Conservation (phyloP, 2,113 vertebrate genomes). For the Bubalus kerabau region DNA sequence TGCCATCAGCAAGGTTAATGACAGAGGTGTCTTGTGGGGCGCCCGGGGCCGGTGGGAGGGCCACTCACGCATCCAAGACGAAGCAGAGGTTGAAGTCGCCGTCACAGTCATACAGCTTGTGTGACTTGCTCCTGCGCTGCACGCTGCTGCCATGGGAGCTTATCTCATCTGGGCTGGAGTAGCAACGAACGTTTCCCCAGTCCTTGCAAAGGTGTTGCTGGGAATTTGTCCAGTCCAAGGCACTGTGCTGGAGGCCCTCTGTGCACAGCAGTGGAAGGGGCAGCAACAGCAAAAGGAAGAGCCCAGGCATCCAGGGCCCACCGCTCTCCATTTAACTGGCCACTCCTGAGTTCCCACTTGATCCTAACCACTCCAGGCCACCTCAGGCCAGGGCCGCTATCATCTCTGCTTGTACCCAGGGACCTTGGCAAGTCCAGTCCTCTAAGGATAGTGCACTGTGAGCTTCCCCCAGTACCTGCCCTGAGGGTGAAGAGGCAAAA, state of each 20-base stretch:
- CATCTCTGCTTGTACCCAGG: neutral
- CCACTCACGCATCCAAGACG: slow-evolving; percentile 93
- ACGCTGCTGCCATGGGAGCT: neutral
- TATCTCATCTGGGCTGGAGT: neutral
- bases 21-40: neutral
- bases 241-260: neutral
- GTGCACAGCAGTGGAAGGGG: neutral
- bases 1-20: neutral
- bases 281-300: neutral
- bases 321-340: slow-evolving; percentile 14
- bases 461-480: neutral
- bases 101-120: slow-evolving; percentile 83
- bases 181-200: neutral
- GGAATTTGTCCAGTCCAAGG: neutral
- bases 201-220: neutral
- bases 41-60: neutral
- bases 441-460: neutral
- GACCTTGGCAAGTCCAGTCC: neutral
- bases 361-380: neutral
- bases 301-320: neutral
- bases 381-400: neutral
- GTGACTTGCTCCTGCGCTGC: neutral
- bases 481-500: neutral
- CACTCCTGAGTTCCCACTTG: neutral
- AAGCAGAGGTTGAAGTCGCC: slow-evolving; percentile 94